Percentiles rank a stretch among this genome's conserved stretches.
These are phyloP conservation scores for Neria commutata DNA, from an alignment of 2,888 invertebrate genomes.

Conservation along the genomic window DNA sequence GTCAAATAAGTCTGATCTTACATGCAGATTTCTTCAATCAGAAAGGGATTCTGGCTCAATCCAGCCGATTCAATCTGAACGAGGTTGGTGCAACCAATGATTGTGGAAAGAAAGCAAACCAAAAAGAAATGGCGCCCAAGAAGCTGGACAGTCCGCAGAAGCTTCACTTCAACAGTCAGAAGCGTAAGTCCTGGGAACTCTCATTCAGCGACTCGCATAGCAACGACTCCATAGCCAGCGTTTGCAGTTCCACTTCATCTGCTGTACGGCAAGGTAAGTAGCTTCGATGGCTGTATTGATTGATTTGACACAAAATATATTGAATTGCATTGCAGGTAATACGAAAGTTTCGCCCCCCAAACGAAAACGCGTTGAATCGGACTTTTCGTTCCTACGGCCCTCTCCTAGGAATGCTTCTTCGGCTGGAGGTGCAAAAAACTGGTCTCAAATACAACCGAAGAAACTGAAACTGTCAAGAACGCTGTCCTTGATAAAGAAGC, in stretches of 20 bases:
- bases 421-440: slow-evolving; percentile 35
- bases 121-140: slow-evolving; percentile 5
- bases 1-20: slow-evolving; percentile 40
- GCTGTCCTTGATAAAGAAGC: slow-evolving; percentile 46
- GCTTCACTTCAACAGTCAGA: slow-evolving; percentile 19
- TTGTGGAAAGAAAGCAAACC: slow-evolving; percentile 36
- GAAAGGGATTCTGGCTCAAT: slow-evolving; percentile 61
- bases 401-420: slow-evolving; percentile 35
- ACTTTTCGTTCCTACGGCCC: slow-evolving; percentile 22
- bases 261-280: too few species aligned
- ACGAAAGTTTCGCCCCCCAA: slow-evolving; percentile 57
- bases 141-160: neutral
- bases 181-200: slow-evolving; percentile 45
- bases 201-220: slow-evolving; percentile 43
- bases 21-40: slow-evolving; percentile 54
- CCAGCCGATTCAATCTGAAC: slow-evolving; percentile 60
- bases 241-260: too few species aligned
- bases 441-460: slow-evolving; percentile 49
- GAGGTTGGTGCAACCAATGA: slow-evolving; percentile 52
- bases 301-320: too few species aligned
- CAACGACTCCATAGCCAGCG: slow-evolving; percentile 36
- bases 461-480: slow-evolving; percentile 47
- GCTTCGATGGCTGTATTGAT: too few species aligned
- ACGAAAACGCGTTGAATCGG: slow-evolving; percentile 46
- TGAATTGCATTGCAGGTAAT: too few species aligned